Evolutionary conservation across 1,140 invertebrate species (phyloP).

Genomic region (Drosophila dunni): DNA sequence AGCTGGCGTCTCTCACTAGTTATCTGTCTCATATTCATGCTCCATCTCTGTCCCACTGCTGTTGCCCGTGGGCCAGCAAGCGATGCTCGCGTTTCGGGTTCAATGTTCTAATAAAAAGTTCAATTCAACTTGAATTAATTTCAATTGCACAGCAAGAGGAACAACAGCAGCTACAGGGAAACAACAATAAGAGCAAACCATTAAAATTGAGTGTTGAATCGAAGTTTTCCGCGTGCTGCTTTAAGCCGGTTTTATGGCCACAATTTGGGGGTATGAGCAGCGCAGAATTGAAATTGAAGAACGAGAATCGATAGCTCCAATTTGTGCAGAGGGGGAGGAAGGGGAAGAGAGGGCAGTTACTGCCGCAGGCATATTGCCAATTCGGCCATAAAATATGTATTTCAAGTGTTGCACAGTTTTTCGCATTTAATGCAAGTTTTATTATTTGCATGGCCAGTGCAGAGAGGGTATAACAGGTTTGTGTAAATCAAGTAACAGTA

Average conservation of each 20-base stretch:
- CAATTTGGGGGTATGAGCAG: neutral
- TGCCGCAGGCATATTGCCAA: conserved; percentile 40
- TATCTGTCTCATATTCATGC: no score
- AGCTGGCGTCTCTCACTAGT: neutral
- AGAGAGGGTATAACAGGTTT: no score
- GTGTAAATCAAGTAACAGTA: no score
- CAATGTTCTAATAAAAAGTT: conserved; percentile 81
- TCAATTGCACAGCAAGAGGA: conserved; percentile 62
- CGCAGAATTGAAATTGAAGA: neutral
- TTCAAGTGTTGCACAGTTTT: conserved; percentile 48
- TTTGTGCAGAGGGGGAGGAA: no score
- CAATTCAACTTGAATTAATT: conserved; percentile 81
- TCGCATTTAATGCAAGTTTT: conserved; percentile 66
- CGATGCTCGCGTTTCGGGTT: conserved; percentile 45
- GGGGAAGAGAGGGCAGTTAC: neutral
- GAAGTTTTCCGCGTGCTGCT: conserved; percentile 41
- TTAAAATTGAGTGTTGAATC: conserved; percentile 36
- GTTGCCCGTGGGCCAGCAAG: conserved; percentile 9
- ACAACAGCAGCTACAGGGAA: conserved; percentile 15
- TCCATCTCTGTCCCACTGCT: neutral
- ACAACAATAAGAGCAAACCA: conserved; percentile 23
- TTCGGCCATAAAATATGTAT: conserved; percentile 46
- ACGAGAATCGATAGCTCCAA: neutral
- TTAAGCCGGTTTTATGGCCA: conserved; percentile 38
- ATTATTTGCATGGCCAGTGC: neutral